Evolutionary conservation across 2,797 vertebrate species (phyloP).

Genomic region (Xenentodon cancila): DNA sequence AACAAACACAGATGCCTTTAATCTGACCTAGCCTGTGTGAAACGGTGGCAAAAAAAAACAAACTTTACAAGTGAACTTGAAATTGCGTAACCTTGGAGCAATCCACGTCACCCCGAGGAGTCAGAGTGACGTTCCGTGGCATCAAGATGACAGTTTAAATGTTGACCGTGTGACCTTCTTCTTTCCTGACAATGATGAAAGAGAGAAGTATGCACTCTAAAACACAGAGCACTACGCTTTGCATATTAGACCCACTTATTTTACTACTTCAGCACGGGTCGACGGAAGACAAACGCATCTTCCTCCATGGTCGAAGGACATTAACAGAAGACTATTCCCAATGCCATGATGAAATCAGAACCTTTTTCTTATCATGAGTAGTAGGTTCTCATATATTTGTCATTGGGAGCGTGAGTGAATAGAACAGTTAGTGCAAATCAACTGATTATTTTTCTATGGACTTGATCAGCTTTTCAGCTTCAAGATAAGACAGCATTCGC

Average conservation of each 20-base stretch:
- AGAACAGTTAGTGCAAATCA: background rate
- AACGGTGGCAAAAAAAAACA: background rate
- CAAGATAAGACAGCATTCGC: conserved; percentile 1
- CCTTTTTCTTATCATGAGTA: background rate
- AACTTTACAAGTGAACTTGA: background rate
- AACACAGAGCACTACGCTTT: conserved; percentile 21
- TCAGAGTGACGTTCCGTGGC: conserved; percentile 21
- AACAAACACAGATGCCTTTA: background rate
- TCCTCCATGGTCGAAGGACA: conserved; percentile 2
- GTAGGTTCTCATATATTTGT: conserved; percentile 1
- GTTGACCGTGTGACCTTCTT: conserved; percentile 26
- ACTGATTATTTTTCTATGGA: background rate
- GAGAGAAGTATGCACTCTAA: conserved; percentile 41
- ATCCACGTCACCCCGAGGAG: background rate
- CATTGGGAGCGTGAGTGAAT: background rate
- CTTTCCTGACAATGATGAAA: conserved; percentile 17
- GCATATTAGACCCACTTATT: conserved; percentile 29
- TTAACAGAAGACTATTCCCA: background rate
- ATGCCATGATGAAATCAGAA: background rate
- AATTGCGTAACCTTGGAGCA: conserved; percentile 9
- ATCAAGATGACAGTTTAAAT: background rate
- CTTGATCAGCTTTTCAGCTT: background rate
- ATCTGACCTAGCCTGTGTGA: background rate
- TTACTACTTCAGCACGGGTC: background rate
- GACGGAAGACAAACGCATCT: conserved; percentile 8